phyloP scores from a whole-genome alignment of 30 jellyfish, hydroid and myxozoan genomes.

The Hydractinia symbiolongicarpus region DNA sequence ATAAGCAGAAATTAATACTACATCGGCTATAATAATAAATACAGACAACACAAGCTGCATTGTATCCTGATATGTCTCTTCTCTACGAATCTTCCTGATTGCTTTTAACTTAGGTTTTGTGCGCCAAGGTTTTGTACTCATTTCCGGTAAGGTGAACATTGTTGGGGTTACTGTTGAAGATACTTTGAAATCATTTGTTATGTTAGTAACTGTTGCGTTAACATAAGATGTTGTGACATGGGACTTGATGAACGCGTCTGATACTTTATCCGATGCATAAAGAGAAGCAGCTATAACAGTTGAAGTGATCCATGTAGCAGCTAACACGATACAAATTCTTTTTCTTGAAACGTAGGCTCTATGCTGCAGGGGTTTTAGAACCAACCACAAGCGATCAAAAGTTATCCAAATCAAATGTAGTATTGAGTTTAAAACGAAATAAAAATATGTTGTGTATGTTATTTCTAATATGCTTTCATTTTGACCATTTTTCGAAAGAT shows the following conservation, averaged over 20 bases:
- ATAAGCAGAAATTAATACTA: too few species aligned
- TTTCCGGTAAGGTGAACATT: too few species aligned
- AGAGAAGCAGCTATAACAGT: constrained; percentile 9
- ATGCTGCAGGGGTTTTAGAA: constrained; percentile 5
- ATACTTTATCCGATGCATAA: background rate
- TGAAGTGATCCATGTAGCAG: background rate
- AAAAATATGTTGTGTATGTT: constrained; percentile 17
- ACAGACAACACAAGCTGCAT: too few species aligned
- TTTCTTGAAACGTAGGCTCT: background rate
- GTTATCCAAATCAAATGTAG: constrained; percentile 22
- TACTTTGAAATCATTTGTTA: too few species aligned
- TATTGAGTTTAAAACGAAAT: constrained; percentile 14
- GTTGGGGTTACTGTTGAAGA: too few species aligned
- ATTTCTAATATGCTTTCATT: constrained; percentile 1
- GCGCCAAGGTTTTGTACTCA: too few species aligned
- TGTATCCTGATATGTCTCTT: too few species aligned
- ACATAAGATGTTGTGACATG: background rate
- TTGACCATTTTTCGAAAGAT: background rate
- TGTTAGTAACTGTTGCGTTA: background rate
- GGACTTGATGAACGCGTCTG: background rate
- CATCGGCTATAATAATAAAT: too few species aligned
- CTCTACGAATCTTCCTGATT: too few species aligned
- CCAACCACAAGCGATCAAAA: constrained; percentile 15
- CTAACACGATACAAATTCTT: background rate
- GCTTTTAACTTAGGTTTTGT: too few species aligned